phyloP scores from a whole-genome alignment of 2,888 invertebrate genomes.

The Caenorhabditis angaria region DNA sequence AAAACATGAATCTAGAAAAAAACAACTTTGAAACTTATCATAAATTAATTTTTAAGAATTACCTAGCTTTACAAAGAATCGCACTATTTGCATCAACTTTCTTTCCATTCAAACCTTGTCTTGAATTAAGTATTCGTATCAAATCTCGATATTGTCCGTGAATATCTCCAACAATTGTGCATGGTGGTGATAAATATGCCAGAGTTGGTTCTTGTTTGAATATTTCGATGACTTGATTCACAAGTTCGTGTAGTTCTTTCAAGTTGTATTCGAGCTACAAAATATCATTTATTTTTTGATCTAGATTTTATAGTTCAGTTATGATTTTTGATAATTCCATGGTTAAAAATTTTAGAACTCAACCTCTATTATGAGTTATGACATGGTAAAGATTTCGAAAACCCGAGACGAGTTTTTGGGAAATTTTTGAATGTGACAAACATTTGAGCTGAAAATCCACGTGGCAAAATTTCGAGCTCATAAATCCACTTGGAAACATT shows the following conservation, averaged over 20 bases:
- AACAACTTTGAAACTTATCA: not conserved
- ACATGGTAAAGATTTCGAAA: not conserved
- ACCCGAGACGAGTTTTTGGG: not conserved
- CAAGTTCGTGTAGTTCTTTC: constrained; percentile 15
- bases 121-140: constrained; percentile 28
- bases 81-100: too few relatives aligned
- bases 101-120: too few relatives aligned
- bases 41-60: too few relatives aligned
- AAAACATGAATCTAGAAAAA: constrained; percentile 24
- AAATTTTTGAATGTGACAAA: not conserved
- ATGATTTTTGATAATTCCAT: too few relatives aligned
- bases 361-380: too few relatives aligned
- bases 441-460: not conserved
- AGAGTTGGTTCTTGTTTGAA: constrained; percentile 19
- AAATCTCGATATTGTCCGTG: constrained; percentile 40
- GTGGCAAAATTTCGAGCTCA: too few relatives aligned
- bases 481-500: too few relatives aligned
- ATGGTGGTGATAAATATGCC: constrained; percentile 26
- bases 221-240: constrained; percentile 7
- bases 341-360: not conserved
- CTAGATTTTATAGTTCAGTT: too few relatives aligned
- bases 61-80: too few relatives aligned
- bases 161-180: constrained; percentile 41
- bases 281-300: too few relatives aligned
- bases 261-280: constrained; percentile 7